Evolutionary conservation across 2,888 invertebrate species (phyloP).

Genomic region (Tanytarsus gracilentus): DNA sequence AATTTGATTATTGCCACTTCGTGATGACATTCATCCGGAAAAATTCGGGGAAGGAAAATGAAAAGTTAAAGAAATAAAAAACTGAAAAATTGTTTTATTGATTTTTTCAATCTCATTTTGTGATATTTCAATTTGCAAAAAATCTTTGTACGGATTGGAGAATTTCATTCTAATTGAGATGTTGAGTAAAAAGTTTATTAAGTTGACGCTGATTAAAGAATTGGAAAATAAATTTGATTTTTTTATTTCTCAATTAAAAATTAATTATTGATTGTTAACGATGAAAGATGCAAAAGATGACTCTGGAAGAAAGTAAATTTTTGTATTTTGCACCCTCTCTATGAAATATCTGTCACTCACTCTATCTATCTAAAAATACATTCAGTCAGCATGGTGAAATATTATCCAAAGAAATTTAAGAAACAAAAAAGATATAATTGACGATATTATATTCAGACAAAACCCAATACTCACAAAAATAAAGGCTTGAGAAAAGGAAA

Average conservation of each 20-base stretch:
- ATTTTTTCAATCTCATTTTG: neutral
- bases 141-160: neutral
- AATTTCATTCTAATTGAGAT: too few relatives aligned
- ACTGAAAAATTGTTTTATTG: neutral
- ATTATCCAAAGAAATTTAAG: slow-evolving; percentile 12
- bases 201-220: neutral
- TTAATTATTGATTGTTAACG: neutral
- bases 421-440: slow-evolving; percentile 1
- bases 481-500: slow-evolving; percentile 28
- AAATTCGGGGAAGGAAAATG: neutral
- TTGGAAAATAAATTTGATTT: neutral
- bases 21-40: neutral
- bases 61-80: neutral
- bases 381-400: slow-evolving; percentile 28
- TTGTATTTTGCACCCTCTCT: neutral
- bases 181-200: too few relatives aligned
- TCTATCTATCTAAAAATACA: too few relatives aligned
- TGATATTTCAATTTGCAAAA: neutral
- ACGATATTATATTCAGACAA: slow-evolving; percentile 22
- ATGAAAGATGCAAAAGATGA: neutral
- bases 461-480: slow-evolving; percentile 14
- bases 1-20: neutral
- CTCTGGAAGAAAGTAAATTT: neutral
- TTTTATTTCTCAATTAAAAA: neutral
- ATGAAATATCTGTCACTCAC: too few relatives aligned